A percentile compares a stretch with the other conserved stretches of the same genome.
phyloP scores from a whole-genome alignment of 2,888 invertebrate genomes.

The Cremastinae sp. region DNA sequence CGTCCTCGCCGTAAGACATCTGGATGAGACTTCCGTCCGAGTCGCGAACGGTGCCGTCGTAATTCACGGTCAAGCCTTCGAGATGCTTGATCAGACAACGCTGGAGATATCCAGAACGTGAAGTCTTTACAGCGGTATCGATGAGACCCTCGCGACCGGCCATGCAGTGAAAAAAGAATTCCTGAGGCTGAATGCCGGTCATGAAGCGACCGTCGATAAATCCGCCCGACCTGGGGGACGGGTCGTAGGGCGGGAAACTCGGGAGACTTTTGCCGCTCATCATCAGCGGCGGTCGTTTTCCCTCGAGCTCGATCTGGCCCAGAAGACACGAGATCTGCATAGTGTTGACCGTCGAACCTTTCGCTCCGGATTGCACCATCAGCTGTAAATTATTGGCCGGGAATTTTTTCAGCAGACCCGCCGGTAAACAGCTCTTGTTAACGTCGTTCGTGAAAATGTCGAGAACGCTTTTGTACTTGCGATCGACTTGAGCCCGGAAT shows the following conservation, averaged over 20 bases:
- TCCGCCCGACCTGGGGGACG: constrained; percentile 95
- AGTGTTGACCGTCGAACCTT: constrained; percentile 98
- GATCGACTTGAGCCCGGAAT: constrained; percentile 90
- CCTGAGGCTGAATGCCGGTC: constrained; percentile 99
- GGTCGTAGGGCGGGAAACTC: constrained; percentile 93
- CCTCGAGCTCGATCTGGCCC: constrained; percentile 99
- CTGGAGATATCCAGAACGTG: constrained; percentile 96
- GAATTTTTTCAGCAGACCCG: constrained; percentile 92
- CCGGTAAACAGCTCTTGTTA: constrained; percentile 91
- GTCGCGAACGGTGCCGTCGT: constrained; percentile 96
- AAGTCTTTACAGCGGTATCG: constrained; percentile 99
- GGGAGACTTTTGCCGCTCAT: constrained; percentile 96
- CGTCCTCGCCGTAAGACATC: constrained; percentile 95
- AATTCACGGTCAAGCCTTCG: constrained; percentile 93
- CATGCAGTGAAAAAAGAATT: constrained; percentile 99
- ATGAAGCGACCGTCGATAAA: constrained; percentile 98
- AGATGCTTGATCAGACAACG: constrained; percentile 97
- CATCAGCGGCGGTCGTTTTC: constrained; percentile 97
- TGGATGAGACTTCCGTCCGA: constrained; percentile 96
- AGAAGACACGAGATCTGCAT: constrained; percentile 99
- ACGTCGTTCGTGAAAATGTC: constrained; percentile 95
- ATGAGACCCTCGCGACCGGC: constrained; percentile 99
- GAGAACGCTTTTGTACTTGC: constrained; percentile 90
- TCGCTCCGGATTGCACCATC: constrained; percentile 99
- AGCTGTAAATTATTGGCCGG: constrained; percentile 98